Conservation (phyloP, 2,797 vertebrate genomes). For the Spatula clypeata region DNA sequence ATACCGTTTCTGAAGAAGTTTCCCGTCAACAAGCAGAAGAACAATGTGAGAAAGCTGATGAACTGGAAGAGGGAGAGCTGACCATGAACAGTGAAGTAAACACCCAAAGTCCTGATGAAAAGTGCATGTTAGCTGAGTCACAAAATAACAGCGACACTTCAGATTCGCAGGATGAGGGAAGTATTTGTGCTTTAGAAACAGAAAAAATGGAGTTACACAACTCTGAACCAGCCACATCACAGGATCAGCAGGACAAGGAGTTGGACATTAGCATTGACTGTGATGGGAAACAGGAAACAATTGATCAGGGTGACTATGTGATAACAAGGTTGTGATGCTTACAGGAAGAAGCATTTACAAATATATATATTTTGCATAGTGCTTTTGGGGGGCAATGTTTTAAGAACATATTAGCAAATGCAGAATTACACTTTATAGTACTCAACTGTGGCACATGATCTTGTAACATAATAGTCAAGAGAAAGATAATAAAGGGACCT, state of each 20-base stretch:
- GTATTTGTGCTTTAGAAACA: slow-evolving; percentile 52
- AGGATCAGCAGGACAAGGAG: slow-evolving; percentile 53
- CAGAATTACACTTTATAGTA: slow-evolving; percentile 72
- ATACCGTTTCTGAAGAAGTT: slow-evolving; percentile 89
- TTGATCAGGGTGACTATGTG: slow-evolving; percentile 81
- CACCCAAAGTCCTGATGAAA: slow-evolving; percentile 70
- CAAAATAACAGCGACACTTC: slow-evolving; percentile 48
- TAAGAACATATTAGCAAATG: slow-evolving; percentile 69
- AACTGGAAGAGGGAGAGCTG: slow-evolving; percentile 71
- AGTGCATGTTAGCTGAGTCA: slow-evolving; percentile 37
- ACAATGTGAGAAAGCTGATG: slow-evolving; percentile 69
- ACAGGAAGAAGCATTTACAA: slow-evolving; percentile 40
- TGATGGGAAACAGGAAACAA: slow-evolving; percentile 68
- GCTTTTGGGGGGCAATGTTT: slow-evolving; percentile 51
- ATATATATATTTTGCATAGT: slow-evolving; percentile 76
- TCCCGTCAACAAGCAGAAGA: slow-evolving; percentile 84
- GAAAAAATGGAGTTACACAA: slow-evolving; percentile 66
- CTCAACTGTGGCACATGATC: slow-evolving; percentile 73
- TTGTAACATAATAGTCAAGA: slow-evolving; percentile 71
- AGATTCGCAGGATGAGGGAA: slow-evolving; percentile 58
- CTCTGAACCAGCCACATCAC: slow-evolving; percentile 61
- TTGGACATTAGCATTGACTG: slow-evolving; percentile 68
- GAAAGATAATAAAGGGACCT: slow-evolving; percentile 61
- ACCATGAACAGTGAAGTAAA: slow-evolving; percentile 74
- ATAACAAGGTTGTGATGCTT: slow-evolving; percentile 85